Percentiles rank a stretch among this genome's conserved stretches.
phyloP scores from a whole-genome alignment of 1,140 invertebrate genomes.

The Drosophila aff. region DNA sequence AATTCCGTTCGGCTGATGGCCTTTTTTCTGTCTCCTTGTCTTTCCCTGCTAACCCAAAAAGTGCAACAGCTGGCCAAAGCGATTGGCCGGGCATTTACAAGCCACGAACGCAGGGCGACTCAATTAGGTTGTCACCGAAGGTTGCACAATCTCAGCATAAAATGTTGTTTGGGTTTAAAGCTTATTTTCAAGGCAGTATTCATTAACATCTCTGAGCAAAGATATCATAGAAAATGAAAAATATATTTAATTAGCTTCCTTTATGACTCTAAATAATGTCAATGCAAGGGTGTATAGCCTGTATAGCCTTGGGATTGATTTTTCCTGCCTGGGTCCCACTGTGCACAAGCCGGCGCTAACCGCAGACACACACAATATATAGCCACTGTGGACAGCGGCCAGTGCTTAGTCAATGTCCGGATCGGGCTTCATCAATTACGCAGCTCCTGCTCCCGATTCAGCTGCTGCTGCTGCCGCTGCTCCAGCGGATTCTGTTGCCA shows the following conservation, averaged over 20 bases:
- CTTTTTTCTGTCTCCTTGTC: neutral
- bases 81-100: slow-evolving; percentile 34
- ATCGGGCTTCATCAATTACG: slow-evolving; percentile 76
- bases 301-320: neutral
- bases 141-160: neutral
- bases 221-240: too few species aligned
- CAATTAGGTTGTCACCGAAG: slow-evolving; percentile 4
- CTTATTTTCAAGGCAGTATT: neutral
- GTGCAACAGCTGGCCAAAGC: slow-evolving; percentile 40
- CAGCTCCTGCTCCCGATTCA: slow-evolving; percentile 27
- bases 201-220: neutral
- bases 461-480: neutral
- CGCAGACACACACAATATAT: slow-evolving; percentile 63
- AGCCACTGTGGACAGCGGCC: slow-evolving; percentile 58
- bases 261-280: neutral
- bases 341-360: slow-evolving; percentile 29
- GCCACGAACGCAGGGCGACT: slow-evolving; percentile 7
- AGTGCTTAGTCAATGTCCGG: slow-evolving; percentile 76
- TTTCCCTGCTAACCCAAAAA: slow-evolving; percentile 8
- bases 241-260: too few species aligned
- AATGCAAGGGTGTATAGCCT: neutral
- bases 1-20: slow-evolving; percentile 29
- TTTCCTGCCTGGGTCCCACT: neutral
- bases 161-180: neutral
- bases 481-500: slow-evolving; percentile 15